These are phyloP conservation scores for Gymnothorax javanicus DNA, from an alignment of 2,797 vertebrate genomes.

Conservation along the genomic window DNA sequence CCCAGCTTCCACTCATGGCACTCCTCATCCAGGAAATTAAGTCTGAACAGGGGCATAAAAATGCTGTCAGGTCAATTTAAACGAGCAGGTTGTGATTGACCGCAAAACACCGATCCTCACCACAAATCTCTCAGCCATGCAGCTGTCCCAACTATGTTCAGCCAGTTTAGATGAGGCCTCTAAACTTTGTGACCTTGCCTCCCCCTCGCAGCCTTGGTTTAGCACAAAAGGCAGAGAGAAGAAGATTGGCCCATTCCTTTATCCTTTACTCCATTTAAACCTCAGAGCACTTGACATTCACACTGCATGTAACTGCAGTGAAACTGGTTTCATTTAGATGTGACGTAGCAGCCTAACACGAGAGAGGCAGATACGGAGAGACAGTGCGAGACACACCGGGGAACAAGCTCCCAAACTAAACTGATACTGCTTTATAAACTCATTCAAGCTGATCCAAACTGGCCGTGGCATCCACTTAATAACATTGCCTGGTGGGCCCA, in stretches of 20 bases:
- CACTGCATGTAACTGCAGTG: constrained; percentile 44
- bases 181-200: not conserved
- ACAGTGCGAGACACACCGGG: not conserved
- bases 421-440: constrained; percentile 54
- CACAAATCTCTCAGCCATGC: not conserved
- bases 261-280: constrained; percentile 38
- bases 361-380: not conserved
- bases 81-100: not conserved
- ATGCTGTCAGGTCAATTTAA: not conserved
- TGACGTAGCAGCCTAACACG: not conserved
- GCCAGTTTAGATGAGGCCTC: not conserved
- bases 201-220: not conserved
- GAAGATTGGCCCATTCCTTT: constrained; percentile 42
- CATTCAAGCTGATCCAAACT: constrained; percentile 66
- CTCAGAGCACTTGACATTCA: constrained; percentile 49
- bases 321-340: constrained; percentile 36
- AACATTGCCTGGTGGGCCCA: constrained; percentile 53
- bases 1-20: not conserved
- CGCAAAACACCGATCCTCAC: not conserved
- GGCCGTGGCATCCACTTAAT: constrained; percentile 65
- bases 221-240: not conserved
- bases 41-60: not conserved
- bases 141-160: not conserved
- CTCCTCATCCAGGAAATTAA: not conserved
- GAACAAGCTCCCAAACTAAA: constrained; percentile 31